Evolutionary conservation across 2,797 vertebrate genomes (phyloP), one percentile per base, ranked within the genome.

Genomic region (Thaleichthys pacificus): DNA sequence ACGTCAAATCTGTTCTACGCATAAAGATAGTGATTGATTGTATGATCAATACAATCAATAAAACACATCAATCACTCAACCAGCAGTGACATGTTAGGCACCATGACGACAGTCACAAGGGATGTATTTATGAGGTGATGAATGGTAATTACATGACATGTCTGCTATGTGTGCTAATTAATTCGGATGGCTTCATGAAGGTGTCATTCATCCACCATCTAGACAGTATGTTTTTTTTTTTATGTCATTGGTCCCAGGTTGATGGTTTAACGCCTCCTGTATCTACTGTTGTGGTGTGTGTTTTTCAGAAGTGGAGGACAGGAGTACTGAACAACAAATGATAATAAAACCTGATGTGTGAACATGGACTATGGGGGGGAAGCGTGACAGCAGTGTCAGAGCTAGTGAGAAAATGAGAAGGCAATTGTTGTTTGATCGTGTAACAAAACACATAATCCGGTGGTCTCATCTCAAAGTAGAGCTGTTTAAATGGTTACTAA

Each of bases 141-240:
- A 42, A 42, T 42, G 38, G 38, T 68, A 68, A 80, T 54, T 71
- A 14, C 28, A 60, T 1, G 21, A 58, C n/a, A 71, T 38, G 30
- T 35, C 54, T 71, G 38, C 19, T 61, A 70, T 47, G 68, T 62
- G 42, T 22, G 64, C 68, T 77, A 61, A 80, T 80, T 73, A 75
- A 32, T 32, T 4, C 62, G 1, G 32, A 42, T 42, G 38, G 38
- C 38, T 42, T 42, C 38, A 42, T 5, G 8, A 24, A 24, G 38
- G 38, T 42, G 9, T 9, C 38, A 32, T 32, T 32, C 6, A 32
- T 32, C 32, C 32, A 12, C 38, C 38, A 42, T 9, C 38, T 42
- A 9, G 38, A 42, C 38, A 42, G 38, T 42, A 42, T 11, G 38
- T 11, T 9, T 9, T 24, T 6, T 42, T 9, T 3, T 6, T 42